Evolutionary conservation across 2,113 vertebrate genomes (phyloP), one percentile per base, ranked within the genome.

Genomic region (Trichechus manatus): DNA sequence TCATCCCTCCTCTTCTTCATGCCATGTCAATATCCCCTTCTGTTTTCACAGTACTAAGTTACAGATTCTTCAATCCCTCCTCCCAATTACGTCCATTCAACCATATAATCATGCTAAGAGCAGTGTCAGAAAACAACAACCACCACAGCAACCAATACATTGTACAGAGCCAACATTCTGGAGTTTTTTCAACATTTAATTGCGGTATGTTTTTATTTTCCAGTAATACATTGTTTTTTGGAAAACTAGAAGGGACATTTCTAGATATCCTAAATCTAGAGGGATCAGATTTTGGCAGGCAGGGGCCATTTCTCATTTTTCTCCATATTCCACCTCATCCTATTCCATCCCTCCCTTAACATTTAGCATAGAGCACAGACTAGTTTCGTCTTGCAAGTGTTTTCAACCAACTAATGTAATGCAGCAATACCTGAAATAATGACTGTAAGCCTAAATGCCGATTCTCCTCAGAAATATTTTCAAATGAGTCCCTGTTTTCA

Each of bases 51-150:
- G 36, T 17, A 44, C 70, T 86, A 59, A 27, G 44, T 97, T 96
- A 89, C 53, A 96, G 17, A 93, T 93, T 94, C 84, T 90, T 97
- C 42, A 50, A 25, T 84, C 42, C 42, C 86, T 22, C 56, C 42
- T 77, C 88, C 64, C 89, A 44, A 53, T 95, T 87, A 95, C 91
- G 78, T 88, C 89, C 86, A 89, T 89, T 96, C 47, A 98, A 97
- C 84, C 42, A 83, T 95, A 74, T 96, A 93, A 93, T 96, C 96
- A 93, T 95, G 82, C 80, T 96, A 83, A 72, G 77, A 97, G 56
- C 66, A 91, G n/a, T 96, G 44, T 96, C 93, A 96, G 79, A 91
- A 88, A 89, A 59, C 68, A 95, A 82, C 15, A 6, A 74, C 17
- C n/a, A 23, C 20, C 17, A 85, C 33, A 64, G 72, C 94, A 95